phyloP scores from a whole-genome alignment of 2,888 invertebrate genomes.

The Ennomos fuscantarius region DNA sequence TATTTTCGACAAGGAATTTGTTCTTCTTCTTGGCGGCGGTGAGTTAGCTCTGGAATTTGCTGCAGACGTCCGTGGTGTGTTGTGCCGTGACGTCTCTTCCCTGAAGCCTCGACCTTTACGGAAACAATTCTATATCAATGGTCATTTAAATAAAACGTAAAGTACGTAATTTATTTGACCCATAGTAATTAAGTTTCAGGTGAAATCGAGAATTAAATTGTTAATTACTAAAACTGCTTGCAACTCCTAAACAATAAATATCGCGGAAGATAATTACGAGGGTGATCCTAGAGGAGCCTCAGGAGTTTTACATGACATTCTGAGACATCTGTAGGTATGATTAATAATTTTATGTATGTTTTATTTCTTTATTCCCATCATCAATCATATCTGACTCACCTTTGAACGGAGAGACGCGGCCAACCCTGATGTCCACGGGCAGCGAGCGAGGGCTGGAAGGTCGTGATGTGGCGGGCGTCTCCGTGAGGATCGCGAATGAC shows the following conservation, averaged over 20 bases:
- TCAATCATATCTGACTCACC: slow-evolving; percentile 55
- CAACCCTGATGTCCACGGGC: slow-evolving; percentile 70
- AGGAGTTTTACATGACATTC: too few relatives aligned
- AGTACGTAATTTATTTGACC: too few relatives aligned
- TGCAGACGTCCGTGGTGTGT: slow-evolving; percentile 79
- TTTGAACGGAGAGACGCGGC: slow-evolving; percentile 86
- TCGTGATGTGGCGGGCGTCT: slow-evolving; percentile 81
- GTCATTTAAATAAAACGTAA: too few relatives aligned
- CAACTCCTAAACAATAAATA: too few relatives aligned
- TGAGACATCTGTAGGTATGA: too few relatives aligned
- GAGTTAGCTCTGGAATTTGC: slow-evolving; percentile 74
- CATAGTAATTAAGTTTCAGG: too few relatives aligned
- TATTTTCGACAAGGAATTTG: slow-evolving; percentile 69
- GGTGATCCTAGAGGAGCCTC: too few relatives aligned
- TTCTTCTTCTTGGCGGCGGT: slow-evolving; percentile 71
- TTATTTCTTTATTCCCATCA: neutral
- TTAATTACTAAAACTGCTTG: too few relatives aligned
- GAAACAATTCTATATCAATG: neutral
- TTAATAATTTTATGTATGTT: neutral
- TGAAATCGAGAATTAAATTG: too few relatives aligned
- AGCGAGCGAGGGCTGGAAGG: slow-evolving; percentile 74
- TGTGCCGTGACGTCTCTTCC: slow-evolving; percentile 83
- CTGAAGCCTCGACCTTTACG: slow-evolving; percentile 78
- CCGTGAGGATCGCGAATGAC: slow-evolving; percentile 89
- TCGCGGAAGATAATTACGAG: too few relatives aligned